Base-by-base conservation (phyloP, 2,113 vertebrate genomes). In the Thunnus thynnus region DNA sequence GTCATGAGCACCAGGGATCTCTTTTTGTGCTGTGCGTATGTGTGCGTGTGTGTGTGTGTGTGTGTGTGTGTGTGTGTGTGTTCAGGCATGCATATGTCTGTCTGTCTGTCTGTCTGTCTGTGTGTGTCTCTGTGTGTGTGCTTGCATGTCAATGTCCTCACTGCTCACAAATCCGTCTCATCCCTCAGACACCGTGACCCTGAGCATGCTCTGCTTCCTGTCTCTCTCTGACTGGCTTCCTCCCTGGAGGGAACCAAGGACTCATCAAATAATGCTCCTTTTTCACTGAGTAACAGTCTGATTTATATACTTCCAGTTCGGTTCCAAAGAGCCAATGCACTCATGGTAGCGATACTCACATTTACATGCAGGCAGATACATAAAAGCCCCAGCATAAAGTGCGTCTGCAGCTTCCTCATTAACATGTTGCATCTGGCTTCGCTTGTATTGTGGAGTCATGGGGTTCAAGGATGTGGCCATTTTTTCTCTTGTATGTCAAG, bases 121-220 rank as follows among this genome's bases (percentile, higher is more conserved):
- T 57, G 14, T 52, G 56, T 16, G 8, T 54, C 30, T 61, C 18
- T 72, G 72, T 75, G 83, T 82, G 68, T 22, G 55, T 11, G 74
- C 61, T 78, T 80, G 87, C 73, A 89, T 88, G 86, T 93, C 87
- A 91, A 78, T 87, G 91, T 94, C 90, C 81, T 88, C 78, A 66
- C 88, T 60, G 74, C 87, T 90, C 82, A 90, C 86, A 85, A 88
- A 90, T 91, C 87, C 82, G 74, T 86, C 90, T 92, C 89, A 91
- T 93, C 87, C 89, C 86, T 89, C 80, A 88, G 91, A 92, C 90
- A 89, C 87, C 41, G 55, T 90, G 93, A 94, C 93, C 94, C 92
- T 88, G 88, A 90, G 78, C 86, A 84, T 67, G 82, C 89, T 90
- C 86, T 76, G 90, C 89, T 93, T 94, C 92, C 91, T 91, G 89